phyloP scores from a whole-genome alignment of 2,888 invertebrate genomes.

The Candidula unifasciata region DNA sequence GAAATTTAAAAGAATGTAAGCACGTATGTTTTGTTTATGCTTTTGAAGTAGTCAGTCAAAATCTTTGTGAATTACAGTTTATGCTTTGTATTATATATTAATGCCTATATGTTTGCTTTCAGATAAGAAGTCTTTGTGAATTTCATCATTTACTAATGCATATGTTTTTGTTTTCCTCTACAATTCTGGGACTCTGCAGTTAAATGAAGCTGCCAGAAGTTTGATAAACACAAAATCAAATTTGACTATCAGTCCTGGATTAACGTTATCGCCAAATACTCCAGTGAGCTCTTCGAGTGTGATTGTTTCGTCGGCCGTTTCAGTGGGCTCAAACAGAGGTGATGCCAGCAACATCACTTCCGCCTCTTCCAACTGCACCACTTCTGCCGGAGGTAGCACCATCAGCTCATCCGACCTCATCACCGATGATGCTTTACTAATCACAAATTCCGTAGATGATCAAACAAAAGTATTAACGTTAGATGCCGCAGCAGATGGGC shows the following conservation, averaged over 20 bases:
- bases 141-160: background rate
- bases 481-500: background rate
- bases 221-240: slow-evolving; percentile 59
- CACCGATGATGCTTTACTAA: background rate
- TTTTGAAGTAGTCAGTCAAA: background rate
- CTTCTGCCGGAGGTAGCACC: background rate
- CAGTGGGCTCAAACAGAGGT: slow-evolving; percentile 34
- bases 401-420: background rate
- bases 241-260: slow-evolving; percentile 50
- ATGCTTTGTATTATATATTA: background rate
- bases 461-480: background rate
- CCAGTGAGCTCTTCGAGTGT: slow-evolving; percentile 62
- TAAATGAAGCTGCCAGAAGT: slow-evolving; percentile 88
- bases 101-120: background rate
- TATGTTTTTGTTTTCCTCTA: background rate
- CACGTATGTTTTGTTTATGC: background rate
- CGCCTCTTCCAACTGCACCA: background rate
- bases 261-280: slow-evolving; percentile 58
- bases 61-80: background rate
- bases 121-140: background rate
- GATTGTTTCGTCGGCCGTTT: slow-evolving; percentile 55
- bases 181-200: slow-evolving; percentile 81
- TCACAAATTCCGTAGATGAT: slow-evolving; percentile 7
- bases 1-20: no score
- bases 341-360: background rate